A percentile compares a stretch with the other conserved stretches of the same genome.
These are phyloP conservation scores for Timandra comae DNA, from an alignment of 2,888 invertebrate species.

Conservation along the genomic window DNA sequence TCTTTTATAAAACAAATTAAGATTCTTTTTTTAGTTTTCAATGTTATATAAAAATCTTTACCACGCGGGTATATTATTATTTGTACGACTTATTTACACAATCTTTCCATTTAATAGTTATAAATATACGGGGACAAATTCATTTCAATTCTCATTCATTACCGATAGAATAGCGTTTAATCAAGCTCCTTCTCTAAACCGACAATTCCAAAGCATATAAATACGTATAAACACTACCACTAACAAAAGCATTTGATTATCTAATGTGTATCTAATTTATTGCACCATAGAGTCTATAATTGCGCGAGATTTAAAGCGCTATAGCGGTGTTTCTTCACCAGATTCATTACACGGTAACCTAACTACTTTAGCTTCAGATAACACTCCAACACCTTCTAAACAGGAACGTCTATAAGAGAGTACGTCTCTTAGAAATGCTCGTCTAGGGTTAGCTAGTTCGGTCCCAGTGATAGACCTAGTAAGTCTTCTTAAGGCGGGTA, in stretches of 20 bases:
- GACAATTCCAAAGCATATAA: constrained; percentile 47
- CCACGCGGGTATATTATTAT: no score
- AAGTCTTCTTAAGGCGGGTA: constrained; percentile 75
- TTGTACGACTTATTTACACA: no score
- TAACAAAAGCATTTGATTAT: constrained; percentile 18
- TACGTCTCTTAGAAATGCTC: constrained; percentile 68
- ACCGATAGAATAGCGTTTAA: constrained; percentile 30
- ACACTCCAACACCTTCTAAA: constrained; percentile 64
- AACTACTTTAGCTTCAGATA: constrained; percentile 61
- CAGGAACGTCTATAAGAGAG: constrained; percentile 68
- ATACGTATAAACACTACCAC: constrained; percentile 32
- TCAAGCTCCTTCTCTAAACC: constrained; percentile 38
- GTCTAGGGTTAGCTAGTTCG: constrained; percentile 65
- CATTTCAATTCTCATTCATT: constrained; percentile 25
- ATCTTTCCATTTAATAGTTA: no score
- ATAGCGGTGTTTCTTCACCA: constrained; percentile 67
- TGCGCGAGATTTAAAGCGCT: constrained; percentile 43
- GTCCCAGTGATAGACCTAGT: constrained; percentile 79
- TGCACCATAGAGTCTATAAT: constrained; percentile 59
- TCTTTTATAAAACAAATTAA: no score
- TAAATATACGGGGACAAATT: no score
- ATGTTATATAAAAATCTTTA: no score
- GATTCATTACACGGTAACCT: constrained; percentile 57
- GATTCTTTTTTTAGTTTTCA: no score
- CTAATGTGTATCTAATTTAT: constrained; percentile 38